Percentiles rank a stretch among this genome's conserved stretches.
Conservation (phyloP, 2,113 vertebrate species). For the Zingel zingel region DNA sequence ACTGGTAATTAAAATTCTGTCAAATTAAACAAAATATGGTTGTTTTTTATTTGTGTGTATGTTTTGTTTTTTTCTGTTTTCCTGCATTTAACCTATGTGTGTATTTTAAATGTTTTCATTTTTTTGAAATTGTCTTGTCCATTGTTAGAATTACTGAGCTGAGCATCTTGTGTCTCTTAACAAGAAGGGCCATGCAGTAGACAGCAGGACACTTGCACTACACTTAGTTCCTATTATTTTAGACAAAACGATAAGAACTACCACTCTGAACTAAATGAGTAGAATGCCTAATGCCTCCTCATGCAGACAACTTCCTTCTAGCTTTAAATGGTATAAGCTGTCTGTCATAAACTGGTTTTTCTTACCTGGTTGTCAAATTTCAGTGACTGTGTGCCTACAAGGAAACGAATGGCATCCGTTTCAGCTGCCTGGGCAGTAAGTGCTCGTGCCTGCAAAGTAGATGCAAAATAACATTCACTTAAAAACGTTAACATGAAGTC, state of each 20-base stretch:
- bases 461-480: background rate
- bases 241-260: background rate
- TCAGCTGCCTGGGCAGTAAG: conserved; percentile 96
- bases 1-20: background rate
- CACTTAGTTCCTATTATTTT: background rate
- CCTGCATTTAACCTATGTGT: background rate
- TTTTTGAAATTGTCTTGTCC: background rate
- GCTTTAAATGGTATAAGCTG: background rate
- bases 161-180: background rate
- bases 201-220: background rate
- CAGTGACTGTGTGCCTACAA: conserved; percentile 97
- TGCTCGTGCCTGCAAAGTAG: conserved; percentile 89
- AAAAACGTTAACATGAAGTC: background rate
- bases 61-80: background rate
- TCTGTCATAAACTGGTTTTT: background rate
- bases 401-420: conserved; percentile 96
- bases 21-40: background rate
- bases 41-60: background rate
- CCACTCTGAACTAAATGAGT: background rate
- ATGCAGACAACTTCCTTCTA: background rate
- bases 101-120: background rate
- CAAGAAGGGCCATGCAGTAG: background rate
- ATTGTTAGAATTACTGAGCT: background rate
- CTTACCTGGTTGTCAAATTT: conserved; percentile 98
- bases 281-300: background rate